Conservation (phyloP, 2,888 invertebrate species). For the Smittia aterrima region DNA sequence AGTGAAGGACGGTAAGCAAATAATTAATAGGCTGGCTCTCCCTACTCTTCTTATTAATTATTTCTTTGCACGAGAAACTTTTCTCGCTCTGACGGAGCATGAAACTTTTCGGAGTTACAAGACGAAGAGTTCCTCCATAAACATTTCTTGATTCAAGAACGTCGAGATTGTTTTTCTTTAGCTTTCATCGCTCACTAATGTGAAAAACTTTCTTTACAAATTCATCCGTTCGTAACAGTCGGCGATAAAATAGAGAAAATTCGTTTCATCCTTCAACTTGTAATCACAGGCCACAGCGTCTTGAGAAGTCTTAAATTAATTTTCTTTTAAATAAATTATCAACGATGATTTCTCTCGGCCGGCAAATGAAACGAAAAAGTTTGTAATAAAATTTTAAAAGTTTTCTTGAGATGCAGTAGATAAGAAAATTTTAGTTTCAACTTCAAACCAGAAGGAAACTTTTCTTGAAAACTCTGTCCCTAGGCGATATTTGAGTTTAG, state of each 20-base stretch:
- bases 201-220: conserved; percentile 7
- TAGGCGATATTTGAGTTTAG: neutral
- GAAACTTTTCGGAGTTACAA: neutral
- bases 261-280: too few species aligned
- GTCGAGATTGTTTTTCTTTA: conserved; percentile 1
- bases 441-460: neutral
- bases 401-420: neutral
- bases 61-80: neutral
- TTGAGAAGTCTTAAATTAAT: too few species aligned
- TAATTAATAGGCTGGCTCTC: conserved; percentile 13
- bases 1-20: neutral
- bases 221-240: conserved; percentile 33
- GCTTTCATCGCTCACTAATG: neutral
- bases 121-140: neutral
- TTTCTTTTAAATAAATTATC: conserved; percentile 25
- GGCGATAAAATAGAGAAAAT: conserved; percentile 27
- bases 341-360: conserved; percentile 21
- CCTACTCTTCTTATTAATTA: neutral
- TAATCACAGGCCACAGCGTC: too few species aligned
- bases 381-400: neutral
- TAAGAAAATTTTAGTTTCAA: neutral
- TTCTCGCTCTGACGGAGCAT: neutral
- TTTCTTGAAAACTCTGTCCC: neutral
- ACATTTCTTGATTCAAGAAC: too few species aligned
- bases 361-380: neutral